Percentiles rank a stretch among this genome's conserved stretches.
Evolutionary conservation across 30 jellyfish, hydroid and myxozoan genomes (phyloP).

Genomic region (Chironex yamaguchii): DNA sequence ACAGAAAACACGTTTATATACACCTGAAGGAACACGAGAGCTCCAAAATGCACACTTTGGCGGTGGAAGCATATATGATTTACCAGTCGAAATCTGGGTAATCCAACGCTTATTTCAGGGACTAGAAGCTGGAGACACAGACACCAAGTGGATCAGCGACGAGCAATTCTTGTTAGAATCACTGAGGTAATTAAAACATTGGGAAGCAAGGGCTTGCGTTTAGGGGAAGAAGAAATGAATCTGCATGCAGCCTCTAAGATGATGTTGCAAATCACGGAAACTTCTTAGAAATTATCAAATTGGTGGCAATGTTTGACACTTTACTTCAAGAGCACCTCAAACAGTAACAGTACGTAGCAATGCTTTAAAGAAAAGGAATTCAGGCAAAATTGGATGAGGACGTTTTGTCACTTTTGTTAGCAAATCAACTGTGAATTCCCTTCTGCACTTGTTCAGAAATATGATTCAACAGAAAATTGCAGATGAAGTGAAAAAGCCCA

Average conservation of each 20-base stretch:
- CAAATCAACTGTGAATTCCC: constrained; percentile 34
- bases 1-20: too few species aligned
- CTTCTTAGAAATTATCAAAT: constrained; percentile 10
- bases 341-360: not conserved
- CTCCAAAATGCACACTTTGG: constrained; percentile 22
- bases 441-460: constrained; percentile 6
- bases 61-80: constrained; percentile 47
- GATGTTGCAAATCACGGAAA: constrained; percentile 22
- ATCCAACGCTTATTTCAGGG: too few species aligned
- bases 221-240: constrained; percentile 35
- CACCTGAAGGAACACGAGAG: constrained; percentile 22
- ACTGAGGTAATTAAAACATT: constrained; percentile 13
- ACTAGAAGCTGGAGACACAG: too few species aligned
- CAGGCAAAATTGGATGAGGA: constrained; percentile 37
- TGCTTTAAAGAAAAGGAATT: too few species aligned
- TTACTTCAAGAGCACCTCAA: not conserved
- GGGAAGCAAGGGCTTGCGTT: constrained; percentile 39
- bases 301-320: not conserved
- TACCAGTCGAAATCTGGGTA: constrained; percentile 51
- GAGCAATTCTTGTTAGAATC: not conserved
- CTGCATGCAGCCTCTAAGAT: constrained; percentile 13
- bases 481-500: not conserved
- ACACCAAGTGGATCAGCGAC: constrained; percentile 5
- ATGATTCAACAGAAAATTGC: not conserved
- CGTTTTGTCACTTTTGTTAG: constrained; percentile 24